Base-by-base conservation (phyloP, 2,888 invertebrate species). In the Acrobasis repandana region DNA sequence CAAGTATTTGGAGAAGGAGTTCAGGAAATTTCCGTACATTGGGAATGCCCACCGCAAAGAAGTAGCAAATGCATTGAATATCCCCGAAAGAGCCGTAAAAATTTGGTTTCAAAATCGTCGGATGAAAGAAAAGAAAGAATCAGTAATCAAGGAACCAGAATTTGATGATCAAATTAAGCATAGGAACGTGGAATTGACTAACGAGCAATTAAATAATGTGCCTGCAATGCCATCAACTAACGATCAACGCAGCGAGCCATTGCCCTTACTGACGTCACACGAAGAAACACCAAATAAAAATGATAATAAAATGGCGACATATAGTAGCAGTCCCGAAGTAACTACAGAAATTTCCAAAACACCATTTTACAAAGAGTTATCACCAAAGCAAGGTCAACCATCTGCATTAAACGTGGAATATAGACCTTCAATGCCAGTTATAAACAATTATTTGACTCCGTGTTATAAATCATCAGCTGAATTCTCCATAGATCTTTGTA, bases 71-170 rank as follows among this genome's bases (percentile, higher is more conserved):
- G 71, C 84, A 0, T 86, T 97, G 0, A 92, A 92, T 56, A 92
- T 97, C 10, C 91, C 94, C 0, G 96, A 97, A 74, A 88, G 95
- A 60, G 96, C 96, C 69, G 94, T 97, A 36, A 97, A 97, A 81
- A 95, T 97, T 61, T 97, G 97, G 97, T 97, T 97, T 75, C 97
- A 97, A 79, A 97, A 96, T 79, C 90, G 96, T 1, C 87, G 96
- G 8, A 97, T 96, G 96, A 95, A 94, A 68, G 91, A 92, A 75
- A 95, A 95, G 77, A 95, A 94, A 76, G 94, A 94, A 64, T 79
- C 20, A 3, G 63, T 61, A 14, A 65, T 15, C 15, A 77, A 76
- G 61, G 79, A 82, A 60, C 48, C 50, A 46, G 66, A 67, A 65
- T 59, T 65, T 47, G 73, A 77, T 58, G 69, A 74, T 43, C 67